Base-by-base conservation (phyloP, 2,888 invertebrate species). In the Dendrolimus houi region DNA sequence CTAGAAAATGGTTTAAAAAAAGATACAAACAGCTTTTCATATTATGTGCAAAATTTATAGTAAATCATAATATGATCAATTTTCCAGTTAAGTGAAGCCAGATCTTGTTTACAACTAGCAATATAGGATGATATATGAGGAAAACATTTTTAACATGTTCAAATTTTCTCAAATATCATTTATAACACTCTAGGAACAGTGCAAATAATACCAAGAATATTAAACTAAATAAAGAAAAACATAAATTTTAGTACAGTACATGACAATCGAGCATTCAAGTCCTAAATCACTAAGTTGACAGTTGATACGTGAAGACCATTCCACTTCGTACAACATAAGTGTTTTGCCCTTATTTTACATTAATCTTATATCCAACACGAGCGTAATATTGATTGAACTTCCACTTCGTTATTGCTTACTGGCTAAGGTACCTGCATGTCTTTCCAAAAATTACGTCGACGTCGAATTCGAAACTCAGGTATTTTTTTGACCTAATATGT, bases 31-130 rank as follows among this genome's bases (percentile, higher is more conserved):
- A 3, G 17, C 17, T 17, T 29, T 29, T 47, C 9, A 47, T 47
- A 47, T 47, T 8, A 29, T 29, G 47, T 12, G 47, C 12, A 47
- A 12, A 47, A 47, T 9, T 9, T 10, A 47, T 47, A 47, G 47
- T 47, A 12, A 47, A 47, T 47, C 9, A 47, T 6, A 47, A 47
- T 6, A 47, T 47, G 3, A 47, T 12, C 47, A 47, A 47, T 47
- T 47, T 47, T 47, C 47, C 47, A 47, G 47, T 0, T 47, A 10
- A 47, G 47, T 47, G 12, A 47, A 56, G 41, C 58, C 59, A 56
- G 58, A 61, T 41, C 53, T 53, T 62, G 57, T 56, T 62, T 59
- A 64, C 58, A 60, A 54, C 29, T 47, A 47, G 47, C 47, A 47
- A 47, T 47, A 47, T 47, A 47, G 8, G 12, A 47, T 47, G 47